Evolutionary conservation across 1,140 invertebrate species (phyloP), one percentile per base, ranked within the genome.

Genomic region (Aphelenchoides avenae): DNA sequence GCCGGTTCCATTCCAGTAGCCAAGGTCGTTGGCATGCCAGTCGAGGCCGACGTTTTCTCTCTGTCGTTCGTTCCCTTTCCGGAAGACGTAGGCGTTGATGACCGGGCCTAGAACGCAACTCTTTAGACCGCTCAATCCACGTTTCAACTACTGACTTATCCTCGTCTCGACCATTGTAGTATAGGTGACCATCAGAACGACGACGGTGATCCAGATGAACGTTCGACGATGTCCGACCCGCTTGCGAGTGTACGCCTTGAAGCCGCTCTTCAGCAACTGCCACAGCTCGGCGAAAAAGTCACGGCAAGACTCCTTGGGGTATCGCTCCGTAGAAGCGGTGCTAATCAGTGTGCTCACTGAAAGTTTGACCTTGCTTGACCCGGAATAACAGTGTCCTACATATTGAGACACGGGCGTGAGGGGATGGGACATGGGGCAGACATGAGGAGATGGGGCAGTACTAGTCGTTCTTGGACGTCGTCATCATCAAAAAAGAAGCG

Each of bases 61-160:
- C n/a, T n/a, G n/a, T n/a, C n/a, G n/a, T n/a, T n/a, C n/a, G n/a
- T n/a, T n/a, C n/a, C n/a, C 41, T 6, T 57, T 26, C 7, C 66
- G 66, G 36, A 70, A 70, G 7, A 70, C 66, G 29, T 58, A 68
- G 7, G 55, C 46, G 40, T 65, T 70, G 11, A 68, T 52, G 6
- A 68, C 46, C 33, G 60, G 61, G 29, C 63, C 41, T 58, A 54
- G 55, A 60, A 61, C 20, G 13, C n/a, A n/a, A n/a, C n/a, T n/a
- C n/a, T n/a, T 31, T 18, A 3, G 18, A 5, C 40, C 4, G 6
- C 13, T 13, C 27, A 62, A 22, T 57, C 0, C 43, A 4, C 1
- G 22, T 1, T 52, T 5, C 0, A 15, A 7, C 29, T n/a, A 64
- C 41, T 49, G 26, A 66, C 64, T 69, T 7, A 64, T 64, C 59